phyloP scores from a whole-genome alignment of 2,888 invertebrate genomes.

The Ormyrus nitidulus region DNA sequence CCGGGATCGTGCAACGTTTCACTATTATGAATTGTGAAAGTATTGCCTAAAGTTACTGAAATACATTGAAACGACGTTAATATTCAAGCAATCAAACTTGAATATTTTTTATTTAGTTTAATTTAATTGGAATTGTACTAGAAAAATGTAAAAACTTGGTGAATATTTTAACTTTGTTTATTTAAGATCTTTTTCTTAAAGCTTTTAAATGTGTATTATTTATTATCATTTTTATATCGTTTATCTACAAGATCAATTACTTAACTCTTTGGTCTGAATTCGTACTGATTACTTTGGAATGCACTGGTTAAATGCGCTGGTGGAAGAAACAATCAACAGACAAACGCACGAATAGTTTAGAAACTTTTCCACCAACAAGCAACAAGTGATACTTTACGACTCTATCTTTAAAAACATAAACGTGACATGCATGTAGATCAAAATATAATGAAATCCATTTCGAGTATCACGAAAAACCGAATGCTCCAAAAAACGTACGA shows the following conservation, averaged over 20 bases:
- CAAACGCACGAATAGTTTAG: conserved; percentile 23
- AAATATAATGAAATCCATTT: conserved; percentile 10
- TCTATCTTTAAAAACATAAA: not conserved
- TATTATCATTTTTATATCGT: conserved; percentile 23
- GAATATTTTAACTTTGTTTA: conserved; percentile 13
- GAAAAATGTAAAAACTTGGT: not conserved
- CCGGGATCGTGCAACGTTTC: conserved; percentile 30
- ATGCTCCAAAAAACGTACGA: not conserved
- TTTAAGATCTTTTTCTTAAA: conserved; percentile 8
- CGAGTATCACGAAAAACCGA: not conserved
- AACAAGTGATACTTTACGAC: conserved; percentile 18
- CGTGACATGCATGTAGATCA: not conserved
- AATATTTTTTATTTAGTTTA: not conserved
- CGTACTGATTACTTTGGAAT: not conserved
- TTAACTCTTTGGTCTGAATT: conserved; percentile 25
- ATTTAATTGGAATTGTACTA: not conserved
- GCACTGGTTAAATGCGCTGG: not conserved
- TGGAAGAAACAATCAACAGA: not conserved
- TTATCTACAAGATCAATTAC: conserved; percentile 39
- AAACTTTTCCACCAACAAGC: conserved; percentile 15
- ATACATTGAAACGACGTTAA: not conserved
- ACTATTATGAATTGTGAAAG: conserved; percentile 12
- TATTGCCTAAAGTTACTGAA: conserved; percentile 9
- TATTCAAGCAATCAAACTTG: conserved; percentile 12
- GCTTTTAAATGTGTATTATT: conserved; percentile 6